Conservation (phyloP, 2,888 invertebrate genomes). For the Acanthoscelides obtectus region DNA sequence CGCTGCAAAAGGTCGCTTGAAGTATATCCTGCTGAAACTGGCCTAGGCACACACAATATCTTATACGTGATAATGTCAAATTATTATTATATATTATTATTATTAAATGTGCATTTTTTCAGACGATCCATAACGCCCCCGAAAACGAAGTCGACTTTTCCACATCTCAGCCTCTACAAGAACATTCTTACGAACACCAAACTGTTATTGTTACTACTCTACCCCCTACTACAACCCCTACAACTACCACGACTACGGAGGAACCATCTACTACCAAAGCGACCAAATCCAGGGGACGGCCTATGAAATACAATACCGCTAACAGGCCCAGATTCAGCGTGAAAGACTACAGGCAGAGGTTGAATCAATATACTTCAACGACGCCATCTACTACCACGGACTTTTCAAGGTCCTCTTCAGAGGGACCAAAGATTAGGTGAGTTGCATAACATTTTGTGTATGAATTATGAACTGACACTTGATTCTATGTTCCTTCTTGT, state of each 20-base stretch:
- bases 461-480: no score
- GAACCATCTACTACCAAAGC: constrained; percentile 37
- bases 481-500: no score
- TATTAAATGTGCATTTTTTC: no score
- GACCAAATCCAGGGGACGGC: constrained; percentile 39
- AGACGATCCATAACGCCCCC: constrained; percentile 28
- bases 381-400: constrained; percentile 34
- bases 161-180: constrained; percentile 17
- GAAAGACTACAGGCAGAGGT: constrained; percentile 67
- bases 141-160: constrained; percentile 41
- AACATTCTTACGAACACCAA: constrained; percentile 7
- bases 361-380: constrained; percentile 54
- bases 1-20: no score
- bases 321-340: constrained; percentile 71
- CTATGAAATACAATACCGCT: constrained; percentile 51
- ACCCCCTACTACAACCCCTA: constrained; percentile 39
- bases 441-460: not conserved
- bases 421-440: constrained; percentile 19
- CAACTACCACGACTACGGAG: constrained; percentile 37
- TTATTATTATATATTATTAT: no score
- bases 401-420: constrained; percentile 16
- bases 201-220: constrained; percentile 28
- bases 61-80: no score
- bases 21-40: no score
- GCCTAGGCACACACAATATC: no score